phyloP scores from a whole-genome alignment of 2,888 invertebrate species.

The Idaea straminata region DNA sequence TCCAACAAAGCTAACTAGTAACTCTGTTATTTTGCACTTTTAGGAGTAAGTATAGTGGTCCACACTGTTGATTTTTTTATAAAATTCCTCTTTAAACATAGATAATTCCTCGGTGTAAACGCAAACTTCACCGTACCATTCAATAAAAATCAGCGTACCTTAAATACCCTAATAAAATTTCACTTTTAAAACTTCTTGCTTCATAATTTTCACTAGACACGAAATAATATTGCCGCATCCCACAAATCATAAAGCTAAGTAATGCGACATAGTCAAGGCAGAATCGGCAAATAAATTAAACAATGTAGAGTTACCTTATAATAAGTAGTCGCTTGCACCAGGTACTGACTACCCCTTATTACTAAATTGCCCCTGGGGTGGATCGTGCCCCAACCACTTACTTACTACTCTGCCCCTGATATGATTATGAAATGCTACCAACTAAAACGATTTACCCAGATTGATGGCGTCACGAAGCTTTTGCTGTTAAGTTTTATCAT shows the following conservation, averaged over 20 bases:
- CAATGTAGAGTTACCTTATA: constrained; percentile 7
- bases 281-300: constrained; percentile 26
- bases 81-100: too few relatives aligned
- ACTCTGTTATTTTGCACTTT: too few relatives aligned
- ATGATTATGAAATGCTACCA: constrained; percentile 39
- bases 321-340: constrained; percentile 26
- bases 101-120: background rate
- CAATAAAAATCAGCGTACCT: constrained; percentile 1
- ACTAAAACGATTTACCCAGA: constrained; percentile 20
- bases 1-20: too few relatives aligned
- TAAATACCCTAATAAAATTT: background rate
- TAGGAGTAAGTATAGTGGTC: too few relatives aligned
- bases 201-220: constrained; percentile 5
- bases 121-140: background rate
- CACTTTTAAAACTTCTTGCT: constrained; percentile 5
- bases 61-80: too few relatives aligned
- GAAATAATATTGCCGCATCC: constrained; percentile 7
- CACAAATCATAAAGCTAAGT: constrained; percentile 14
- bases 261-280: constrained; percentile 17
- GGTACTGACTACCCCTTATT: constrained; percentile 25
- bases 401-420: constrained; percentile 34
- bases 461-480: constrained; percentile 30
- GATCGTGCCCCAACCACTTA: constrained; percentile 59
- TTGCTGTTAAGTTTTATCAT: constrained; percentile 11
- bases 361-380: constrained; percentile 59